Conservation (phyloP, 2,113 vertebrate genomes). For the Cephalopterus ornatus region DNA sequence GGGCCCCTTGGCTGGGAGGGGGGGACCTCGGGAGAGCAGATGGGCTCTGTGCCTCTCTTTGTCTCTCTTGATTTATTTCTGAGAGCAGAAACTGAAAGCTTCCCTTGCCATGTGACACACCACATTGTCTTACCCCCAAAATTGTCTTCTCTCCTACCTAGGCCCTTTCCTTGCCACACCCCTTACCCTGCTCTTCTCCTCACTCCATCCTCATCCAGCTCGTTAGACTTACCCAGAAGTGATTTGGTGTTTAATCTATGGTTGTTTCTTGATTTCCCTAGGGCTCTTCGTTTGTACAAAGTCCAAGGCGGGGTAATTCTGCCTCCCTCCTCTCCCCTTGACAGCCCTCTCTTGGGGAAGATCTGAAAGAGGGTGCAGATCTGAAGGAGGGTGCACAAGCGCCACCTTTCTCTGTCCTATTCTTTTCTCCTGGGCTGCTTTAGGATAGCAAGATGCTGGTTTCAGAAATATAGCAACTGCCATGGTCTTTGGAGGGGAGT, state of each 20-base stretch:
- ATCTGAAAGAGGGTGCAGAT: not conserved
- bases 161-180: not conserved
- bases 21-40: fast-evolving
- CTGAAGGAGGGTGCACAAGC: not conserved
- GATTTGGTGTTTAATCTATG: not conserved
- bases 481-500: fast-evolving
- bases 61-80: not conserved
- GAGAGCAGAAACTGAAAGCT: not conserved
- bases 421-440: not conserved
- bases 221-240: not conserved
- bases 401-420: not conserved
- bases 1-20: not conserved
- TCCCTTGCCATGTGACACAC: not conserved
- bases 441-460: not conserved
- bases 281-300: not conserved
- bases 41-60: not conserved
- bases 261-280: not conserved
- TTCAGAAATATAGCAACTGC: not conserved
- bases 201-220: not conserved
- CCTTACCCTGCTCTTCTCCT: not conserved
- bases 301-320: not conserved
- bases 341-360: not conserved
- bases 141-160: not conserved
- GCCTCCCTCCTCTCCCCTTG: not conserved
- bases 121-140: not conserved